Evolutionary conservation across 2,113 vertebrate species (phyloP).

Genomic region (Eulemur macaco): DNA sequence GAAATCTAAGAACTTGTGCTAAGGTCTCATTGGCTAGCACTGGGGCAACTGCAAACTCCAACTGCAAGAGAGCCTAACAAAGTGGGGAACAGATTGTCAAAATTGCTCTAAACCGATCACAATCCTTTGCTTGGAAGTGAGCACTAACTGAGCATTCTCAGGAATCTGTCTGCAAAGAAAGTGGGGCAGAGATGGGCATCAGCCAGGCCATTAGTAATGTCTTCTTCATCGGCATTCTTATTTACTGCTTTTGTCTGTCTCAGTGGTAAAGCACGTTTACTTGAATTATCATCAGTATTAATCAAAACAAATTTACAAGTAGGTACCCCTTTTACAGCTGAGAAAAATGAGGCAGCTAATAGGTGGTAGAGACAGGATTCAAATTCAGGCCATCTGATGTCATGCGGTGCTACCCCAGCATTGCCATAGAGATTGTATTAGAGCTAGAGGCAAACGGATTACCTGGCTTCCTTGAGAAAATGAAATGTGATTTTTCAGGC

Average conservation of each 20-base stretch:
- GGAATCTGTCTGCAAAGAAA: background rate
- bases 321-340: background rate
- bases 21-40: background rate
- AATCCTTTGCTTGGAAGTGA: background rate
- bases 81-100: background rate
- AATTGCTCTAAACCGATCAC: background rate
- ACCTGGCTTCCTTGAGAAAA: background rate
- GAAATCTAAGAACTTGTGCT: background rate
- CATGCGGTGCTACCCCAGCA: background rate
- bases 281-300: background rate
- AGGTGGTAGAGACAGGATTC: background rate
- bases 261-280: background rate
- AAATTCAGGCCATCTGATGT: background rate
- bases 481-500: slow-evolving; percentile 38
- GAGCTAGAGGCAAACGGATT: background rate
- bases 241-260: background rate
- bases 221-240: background rate
- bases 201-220: background rate
- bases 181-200: background rate
- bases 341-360: background rate
- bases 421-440: background rate
- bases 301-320: background rate
- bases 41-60: background rate
- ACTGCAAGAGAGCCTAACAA: background rate
- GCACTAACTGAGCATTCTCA: background rate